Percentiles rank a stretch among this genome's conserved stretches.
phyloP scores from a whole-genome alignment of 2,888 invertebrate genomes.

The Xestoiulus laeticollis region DNA sequence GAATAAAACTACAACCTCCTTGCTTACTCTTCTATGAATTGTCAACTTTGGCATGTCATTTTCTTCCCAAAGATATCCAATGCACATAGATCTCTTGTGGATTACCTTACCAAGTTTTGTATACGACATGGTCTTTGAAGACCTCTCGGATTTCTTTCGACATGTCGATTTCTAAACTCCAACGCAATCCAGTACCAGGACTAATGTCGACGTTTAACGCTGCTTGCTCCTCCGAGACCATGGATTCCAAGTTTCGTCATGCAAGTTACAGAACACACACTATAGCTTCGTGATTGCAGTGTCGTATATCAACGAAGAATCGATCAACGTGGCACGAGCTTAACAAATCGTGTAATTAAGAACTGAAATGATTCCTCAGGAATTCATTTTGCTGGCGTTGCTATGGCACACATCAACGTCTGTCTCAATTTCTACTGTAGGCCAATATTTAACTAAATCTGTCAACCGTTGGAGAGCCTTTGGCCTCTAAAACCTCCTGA shows the following conservation, averaged over 20 bases:
- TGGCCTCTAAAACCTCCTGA: neutral
- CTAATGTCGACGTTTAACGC: neutral
- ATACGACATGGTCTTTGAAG: neutral
- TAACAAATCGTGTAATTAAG: neutral
- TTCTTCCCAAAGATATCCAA: no score
- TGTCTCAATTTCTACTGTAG: neutral
- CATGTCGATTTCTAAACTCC: no score
- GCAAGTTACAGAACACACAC: neutral
- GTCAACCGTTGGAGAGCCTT: neutral
- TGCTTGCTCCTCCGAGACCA: neutral
- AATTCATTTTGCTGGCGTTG: neutral
- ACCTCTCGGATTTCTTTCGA: neutral
- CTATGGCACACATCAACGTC: neutral
- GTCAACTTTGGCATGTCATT: no score
- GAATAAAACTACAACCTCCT: no score
- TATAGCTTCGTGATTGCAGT: neutral
- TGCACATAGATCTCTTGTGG: no score
- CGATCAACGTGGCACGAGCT: neutral
- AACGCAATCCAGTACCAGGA: neutral
- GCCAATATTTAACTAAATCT: neutral
- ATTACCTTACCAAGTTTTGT: no score
- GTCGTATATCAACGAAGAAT: slow-evolving; percentile 30
- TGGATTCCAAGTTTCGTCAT: neutral
- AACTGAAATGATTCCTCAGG: neutral
- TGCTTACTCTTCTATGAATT: no score